phyloP scores from a whole-genome alignment of 1,140 invertebrate species.

The Scaptodrosophila lebanonensis region DNA sequence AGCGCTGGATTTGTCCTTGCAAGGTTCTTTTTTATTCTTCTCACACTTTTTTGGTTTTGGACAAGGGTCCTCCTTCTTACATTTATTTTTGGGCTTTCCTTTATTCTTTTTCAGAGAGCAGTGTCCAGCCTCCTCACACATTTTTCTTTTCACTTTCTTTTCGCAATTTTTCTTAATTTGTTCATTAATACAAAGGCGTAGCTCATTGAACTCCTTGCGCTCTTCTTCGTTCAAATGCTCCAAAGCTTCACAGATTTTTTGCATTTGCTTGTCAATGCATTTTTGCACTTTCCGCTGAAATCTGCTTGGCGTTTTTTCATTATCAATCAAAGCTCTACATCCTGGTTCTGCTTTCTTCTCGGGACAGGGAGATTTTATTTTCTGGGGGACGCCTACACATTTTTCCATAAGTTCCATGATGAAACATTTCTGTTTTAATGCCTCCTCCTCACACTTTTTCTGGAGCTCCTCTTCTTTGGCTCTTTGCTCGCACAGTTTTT shows the following conservation, averaged over 20 bases:
- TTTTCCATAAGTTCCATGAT: no score
- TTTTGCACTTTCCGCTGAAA: slow-evolving; percentile 7
- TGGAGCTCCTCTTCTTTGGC: no score
- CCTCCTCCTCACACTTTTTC: neutral
- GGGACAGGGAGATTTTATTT: no score
- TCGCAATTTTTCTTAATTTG: slow-evolving; percentile 14
- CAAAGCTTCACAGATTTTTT: neutral
- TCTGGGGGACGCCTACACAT: no score
- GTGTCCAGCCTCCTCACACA: slow-evolving; percentile 6
- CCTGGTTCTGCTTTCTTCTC: no score
- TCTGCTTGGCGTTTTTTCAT: no score
- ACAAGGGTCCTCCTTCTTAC: no score
- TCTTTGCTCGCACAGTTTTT: no score
- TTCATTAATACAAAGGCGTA: neutral
- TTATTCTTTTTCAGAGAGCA: no score
- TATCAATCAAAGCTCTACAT: no score
- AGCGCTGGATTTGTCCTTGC: neutral
- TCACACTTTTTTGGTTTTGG: neutral
- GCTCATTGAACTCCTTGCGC: neutral
- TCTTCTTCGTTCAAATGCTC: neutral
- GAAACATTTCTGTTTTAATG: no score
- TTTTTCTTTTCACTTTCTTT: slow-evolving; percentile 1
- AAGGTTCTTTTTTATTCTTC: neutral
- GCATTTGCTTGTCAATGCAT: slow-evolving; percentile 3
- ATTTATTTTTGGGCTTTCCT: no score